Base-by-base conservation (phyloP, 2,113 vertebrate species). In the Spilogale gracilis region DNA sequence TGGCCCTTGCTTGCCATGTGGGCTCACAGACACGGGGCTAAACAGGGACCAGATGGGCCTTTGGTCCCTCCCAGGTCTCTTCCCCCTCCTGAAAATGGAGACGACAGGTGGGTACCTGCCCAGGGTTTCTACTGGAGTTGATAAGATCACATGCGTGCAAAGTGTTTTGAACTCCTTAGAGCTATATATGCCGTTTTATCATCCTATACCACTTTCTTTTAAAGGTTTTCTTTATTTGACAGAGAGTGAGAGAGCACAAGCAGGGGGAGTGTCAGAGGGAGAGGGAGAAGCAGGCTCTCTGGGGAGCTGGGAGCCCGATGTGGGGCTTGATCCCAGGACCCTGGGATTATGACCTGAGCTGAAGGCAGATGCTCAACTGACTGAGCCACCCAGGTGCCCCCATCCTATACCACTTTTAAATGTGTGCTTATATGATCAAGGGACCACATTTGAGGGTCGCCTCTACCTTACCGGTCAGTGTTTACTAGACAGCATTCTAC, bases 41-140 rank as follows among this genome's bases (percentile, higher is more conserved):
- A 71, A 71, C 3, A 0, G 38, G 6, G 30, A 50, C n/a, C 17
- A 1, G 3, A 20, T 0, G 0, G 7, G 25, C 20, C 52, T 71
- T 43, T 17, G 50, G 20, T 83, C 38, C 11, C 85, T 76, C 71
- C 43, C 2, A 9, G 43, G 13, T 17, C 10, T 69, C 87, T 69
- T 30, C 84, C 17, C 27, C 11, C n/a, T 90, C 63, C 54, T 52
- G 30, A 43, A 84, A 73, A 74, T 5, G n/a, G n/a, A 82, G 8
- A 43, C 38, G 30, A 73, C 16, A 1, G 30, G 65, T 9, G 1
- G 30, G 30, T 5, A 27, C 54, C 73, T 63, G n/a, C 18, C 18
- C n/a, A 56, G 65, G 25, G 61, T 83, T 60, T 43, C 82, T 43
- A 2, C n/a, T 1, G 10, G 21, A 3, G 20, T 5, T 17, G 4